Evolutionary conservation across 64 coral and sea anemone species (phyloP), one percentile per base, ranked within the genome.

Genomic region (Anthopleura sola): DNA sequence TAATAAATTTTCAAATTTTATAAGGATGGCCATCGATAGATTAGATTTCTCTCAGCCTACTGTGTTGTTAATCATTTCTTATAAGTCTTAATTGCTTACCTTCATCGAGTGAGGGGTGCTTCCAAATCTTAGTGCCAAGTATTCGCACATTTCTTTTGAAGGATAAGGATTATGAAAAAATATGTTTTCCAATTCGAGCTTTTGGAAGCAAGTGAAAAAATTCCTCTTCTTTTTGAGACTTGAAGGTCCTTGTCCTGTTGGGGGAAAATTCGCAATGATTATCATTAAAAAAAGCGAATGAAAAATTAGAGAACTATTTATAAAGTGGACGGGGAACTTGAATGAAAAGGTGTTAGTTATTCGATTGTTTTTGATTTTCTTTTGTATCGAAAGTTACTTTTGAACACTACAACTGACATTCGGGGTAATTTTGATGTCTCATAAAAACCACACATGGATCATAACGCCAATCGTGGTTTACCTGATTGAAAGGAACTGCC

Each of bases 191-290:
- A 77, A 5, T 77, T 77, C 33, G 0, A 77, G 32, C 33, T 77
- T 77, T 37, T 77, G 75, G 29, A 77, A 77, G 29, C 75, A 77
- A 0, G 33, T 77, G 75, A 77, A 77, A 16, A 77, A 77, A 39
- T 34, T 77, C 75, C 34, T 77, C 23, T 77, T 34, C 37, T 77
- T 77, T 77, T 77, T 77, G 75, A 34, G 16, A 19, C 75, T 40
- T 0, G 31, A 40, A 24, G 75, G 13, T 1, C 13, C 75, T 31
- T 14, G 9, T 77, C 37, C 75, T 77, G n/a, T 31, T 37, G 75
- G 13, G 17, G 37, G 37, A 37, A 21, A 34, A 77, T 18, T 71
- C 17, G 68, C 11, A 62, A 62, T 62, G 21, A 62, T 62, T 62
- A 62, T 26, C 14, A 11, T n/a, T 23, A 16, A 58, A 58, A 58